phyloP scores from a whole-genome alignment of 2,113 vertebrate species.

The Lepus timidus region DNA sequence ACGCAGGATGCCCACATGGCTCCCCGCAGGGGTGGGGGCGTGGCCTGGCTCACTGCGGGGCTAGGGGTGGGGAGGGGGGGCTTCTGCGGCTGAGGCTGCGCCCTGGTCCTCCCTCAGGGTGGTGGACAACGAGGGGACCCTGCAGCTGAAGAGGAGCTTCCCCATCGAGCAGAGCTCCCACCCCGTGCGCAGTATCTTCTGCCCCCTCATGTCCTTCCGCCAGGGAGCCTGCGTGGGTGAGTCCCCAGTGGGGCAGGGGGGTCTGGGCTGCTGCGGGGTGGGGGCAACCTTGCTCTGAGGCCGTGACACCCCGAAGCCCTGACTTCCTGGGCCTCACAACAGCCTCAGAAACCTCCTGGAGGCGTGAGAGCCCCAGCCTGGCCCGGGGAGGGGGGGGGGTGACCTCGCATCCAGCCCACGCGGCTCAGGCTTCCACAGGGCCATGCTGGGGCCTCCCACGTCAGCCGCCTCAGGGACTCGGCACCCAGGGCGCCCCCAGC shows the following conservation, averaged over 20 bases:
- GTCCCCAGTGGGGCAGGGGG: conserved; percentile 39
- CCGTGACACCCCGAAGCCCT: background rate
- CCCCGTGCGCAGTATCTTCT: conserved; percentile 95
- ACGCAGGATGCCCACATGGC: too few relatives aligned
- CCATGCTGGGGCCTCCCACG: background rate
- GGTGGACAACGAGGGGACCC: conserved; percentile 94
- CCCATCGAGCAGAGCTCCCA: conserved; percentile 94
- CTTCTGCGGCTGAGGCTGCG: background rate
- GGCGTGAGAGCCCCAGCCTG: background rate
- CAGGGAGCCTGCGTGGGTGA: conserved; percentile 96
- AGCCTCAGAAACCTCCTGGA: background rate
- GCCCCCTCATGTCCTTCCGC: conserved; percentile 97
- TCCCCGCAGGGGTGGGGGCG: background rate
- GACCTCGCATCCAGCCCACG: background rate
- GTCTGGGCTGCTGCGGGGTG: background rate
- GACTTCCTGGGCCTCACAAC: background rate
- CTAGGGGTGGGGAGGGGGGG: too few relatives aligned
- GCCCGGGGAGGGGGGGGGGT: background rate
- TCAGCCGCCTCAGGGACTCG: background rate
- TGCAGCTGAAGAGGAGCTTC: conserved; percentile 95
- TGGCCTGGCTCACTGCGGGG: background rate
- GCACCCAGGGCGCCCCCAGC: background rate
- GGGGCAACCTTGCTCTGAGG: background rate
- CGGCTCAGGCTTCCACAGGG: background rate
- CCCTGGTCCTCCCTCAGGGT: conserved; percentile 87